A percentile compares a stretch with the other conserved stretches of the same genome.
Evolutionary conservation across 2,113 vertebrate genomes (phyloP).

Genomic region (Lepus timidus): DNA sequence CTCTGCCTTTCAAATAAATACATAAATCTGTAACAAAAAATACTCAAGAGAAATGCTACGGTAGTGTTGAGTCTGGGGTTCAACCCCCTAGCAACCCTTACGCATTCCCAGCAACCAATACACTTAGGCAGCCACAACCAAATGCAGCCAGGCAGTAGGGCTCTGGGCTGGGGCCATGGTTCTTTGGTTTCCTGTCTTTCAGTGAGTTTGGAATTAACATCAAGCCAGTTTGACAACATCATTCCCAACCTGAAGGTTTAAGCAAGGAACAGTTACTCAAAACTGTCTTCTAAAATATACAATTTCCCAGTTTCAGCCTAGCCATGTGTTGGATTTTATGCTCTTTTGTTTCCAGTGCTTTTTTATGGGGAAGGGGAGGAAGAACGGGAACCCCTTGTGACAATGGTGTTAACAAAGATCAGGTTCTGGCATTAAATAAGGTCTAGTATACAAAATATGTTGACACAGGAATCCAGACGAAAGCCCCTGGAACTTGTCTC

Average conservation of each 20-base stretch:
- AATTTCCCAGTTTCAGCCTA: background rate
- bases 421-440: background rate
- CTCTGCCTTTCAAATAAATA: no score
- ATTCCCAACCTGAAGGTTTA: background rate
- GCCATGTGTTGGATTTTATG: background rate
- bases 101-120: background rate
- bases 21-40: no score
- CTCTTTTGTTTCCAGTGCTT: background rate
- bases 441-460: background rate
- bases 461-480: background rate
- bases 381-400: background rate
- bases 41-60: background rate
- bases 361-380: background rate
- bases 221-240: background rate
- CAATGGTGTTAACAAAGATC: background rate
- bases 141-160: background rate
- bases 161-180: fast-evolving
- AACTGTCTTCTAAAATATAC: background rate
- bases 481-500: background rate
- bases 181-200: background rate
- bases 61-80: background rate
- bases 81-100: background rate
- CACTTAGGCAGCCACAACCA: background rate
- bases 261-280: background rate
- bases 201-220: background rate